Base-by-base conservation (phyloP, 2,888 invertebrate species). In the Perdita meconis region DNA sequence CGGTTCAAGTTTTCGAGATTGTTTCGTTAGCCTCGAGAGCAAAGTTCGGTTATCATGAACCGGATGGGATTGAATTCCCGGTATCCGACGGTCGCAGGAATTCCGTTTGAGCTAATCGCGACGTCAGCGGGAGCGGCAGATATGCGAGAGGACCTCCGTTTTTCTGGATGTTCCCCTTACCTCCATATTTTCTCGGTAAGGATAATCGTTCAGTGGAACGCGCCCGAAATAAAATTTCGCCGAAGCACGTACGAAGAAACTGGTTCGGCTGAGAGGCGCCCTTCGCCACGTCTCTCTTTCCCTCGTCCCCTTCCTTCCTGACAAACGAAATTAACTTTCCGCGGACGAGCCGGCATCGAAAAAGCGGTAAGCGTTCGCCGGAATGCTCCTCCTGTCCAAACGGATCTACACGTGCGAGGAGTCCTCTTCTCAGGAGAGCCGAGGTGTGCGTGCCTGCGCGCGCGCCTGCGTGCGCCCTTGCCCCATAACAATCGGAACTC, bases 321-420 rank as follows among this genome's bases (percentile, higher is more conserved):
- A 86, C 86, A 84, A 87, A 87, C 84, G 80, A 87, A 87, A 88
- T 87, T 86, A 87, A 85, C 88, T 85, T 85, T 83, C 81, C 78
- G 81, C 78, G 78, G 82, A 76, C 63, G 67, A 74, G 30, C 70
- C n/a, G n/a, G n/a, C 24, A 22, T 56, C 73, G 80, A 88, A 88
- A 87, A 88, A 87, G 79, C 73, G 84, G 84, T 84, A n/a, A 78
- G 79, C 65, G 65, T 80, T 82, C 75, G 74, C 22, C 36, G 74
- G 81, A 74, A 66, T 80, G 67, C 40, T 55, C 47, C 59, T 60
- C 51, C 61, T 44, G 55, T 50, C 47, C 68, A 30, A 71, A 30
- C 30, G 42, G 42, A 53, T 30, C 59, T 61, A 42, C 47, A 51
- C 64, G 64, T 40, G 59, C 51, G n/a, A 66, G 47, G 44, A 47